A percentile compares a stretch with the other conserved stretches of the same genome.
Evolutionary conservation across 2,797 vertebrate genomes (phyloP).

Genomic region (Ammospiza maritima): DNA sequence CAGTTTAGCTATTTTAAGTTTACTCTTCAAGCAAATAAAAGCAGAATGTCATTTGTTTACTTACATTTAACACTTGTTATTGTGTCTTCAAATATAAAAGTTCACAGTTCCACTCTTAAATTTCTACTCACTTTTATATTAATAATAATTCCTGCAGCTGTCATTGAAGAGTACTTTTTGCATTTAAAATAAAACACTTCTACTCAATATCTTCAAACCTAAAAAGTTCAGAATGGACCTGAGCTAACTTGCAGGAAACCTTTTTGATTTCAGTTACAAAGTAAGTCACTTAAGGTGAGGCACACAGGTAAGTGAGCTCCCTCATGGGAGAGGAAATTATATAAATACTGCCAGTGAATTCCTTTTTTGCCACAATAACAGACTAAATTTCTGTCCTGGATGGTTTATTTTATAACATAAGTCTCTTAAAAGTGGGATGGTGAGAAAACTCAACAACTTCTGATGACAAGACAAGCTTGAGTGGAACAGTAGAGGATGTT

Average conservation of each 20-base stretch:
- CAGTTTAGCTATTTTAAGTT: constrained; percentile 7
- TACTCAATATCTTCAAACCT: not conserved
- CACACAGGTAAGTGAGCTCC: not conserved
- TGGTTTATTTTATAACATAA: not conserved
- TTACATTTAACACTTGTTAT: not conserved
- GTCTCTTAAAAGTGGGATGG: not conserved
- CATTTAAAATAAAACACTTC: not conserved
- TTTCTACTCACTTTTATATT: not conserved
- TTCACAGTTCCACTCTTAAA: not conserved
- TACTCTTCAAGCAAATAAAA: constrained; percentile 12
- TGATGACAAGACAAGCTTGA: not conserved
- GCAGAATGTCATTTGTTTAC: not conserved
- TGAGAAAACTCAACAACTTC: not conserved
- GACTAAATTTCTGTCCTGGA: not conserved
- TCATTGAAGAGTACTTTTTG: not conserved
- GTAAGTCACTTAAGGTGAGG: not conserved
- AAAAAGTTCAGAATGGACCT: not conserved
- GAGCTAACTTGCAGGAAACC: not conserved
- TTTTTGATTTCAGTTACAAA: not conserved
- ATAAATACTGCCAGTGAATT: not conserved
- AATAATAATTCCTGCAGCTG: not conserved
- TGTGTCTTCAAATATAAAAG: not conserved
- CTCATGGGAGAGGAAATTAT: not conserved
- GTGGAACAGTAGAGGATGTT: not conserved
- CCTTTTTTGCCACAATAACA: not conserved